Evolutionary conservation across 2,797 vertebrate genomes (phyloP).

Genomic region (Pristis pectinata): DNA sequence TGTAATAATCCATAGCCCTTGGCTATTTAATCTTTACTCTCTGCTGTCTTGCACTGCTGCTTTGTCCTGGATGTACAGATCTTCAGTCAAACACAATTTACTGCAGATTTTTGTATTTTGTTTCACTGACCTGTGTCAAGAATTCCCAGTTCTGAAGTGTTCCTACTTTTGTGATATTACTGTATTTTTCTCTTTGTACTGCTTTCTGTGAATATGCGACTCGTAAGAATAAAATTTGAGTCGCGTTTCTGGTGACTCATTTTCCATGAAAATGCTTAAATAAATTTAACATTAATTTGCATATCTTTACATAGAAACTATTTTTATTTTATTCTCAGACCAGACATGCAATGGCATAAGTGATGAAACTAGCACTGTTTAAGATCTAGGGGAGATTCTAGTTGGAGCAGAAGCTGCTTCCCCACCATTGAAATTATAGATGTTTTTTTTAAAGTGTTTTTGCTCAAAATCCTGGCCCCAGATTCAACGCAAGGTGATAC

Average conservation of each 20-base stretch:
- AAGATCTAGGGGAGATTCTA: neutral
- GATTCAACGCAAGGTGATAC: neutral
- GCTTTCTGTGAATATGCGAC: conserved; percentile 9
- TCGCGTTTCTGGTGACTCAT: conserved; percentile 33
- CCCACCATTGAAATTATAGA: no score
- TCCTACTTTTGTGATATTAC: conserved; percentile 34
- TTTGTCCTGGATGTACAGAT: conserved; percentile 30
- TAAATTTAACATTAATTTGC: conserved; percentile 27
- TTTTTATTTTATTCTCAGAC: neutral
- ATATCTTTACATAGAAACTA: conserved; percentile 13
- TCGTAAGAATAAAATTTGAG: conserved; percentile 1
- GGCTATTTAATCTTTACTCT: conserved; percentile 51
- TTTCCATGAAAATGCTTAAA: conserved; percentile 32
- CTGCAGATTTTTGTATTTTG: conserved; percentile 56
- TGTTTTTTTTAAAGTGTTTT: no score
- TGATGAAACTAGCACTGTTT: neutral
- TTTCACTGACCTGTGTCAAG: conserved; percentile 55
- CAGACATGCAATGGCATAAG: neutral
- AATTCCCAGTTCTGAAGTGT: conserved; percentile 57
- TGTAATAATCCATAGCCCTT: conserved; percentile 32
- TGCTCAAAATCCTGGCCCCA: neutral
- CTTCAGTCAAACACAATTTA: neutral
- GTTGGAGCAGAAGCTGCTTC: neutral
- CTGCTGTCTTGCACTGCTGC: conserved; percentile 54
- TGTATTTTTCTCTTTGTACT: conserved; percentile 26